Percentiles rank a stretch among this genome's conserved stretches.
Evolutionary conservation across 2,888 invertebrate genomes (phyloP).

Genomic region (Drosophila koepferae): DNA sequence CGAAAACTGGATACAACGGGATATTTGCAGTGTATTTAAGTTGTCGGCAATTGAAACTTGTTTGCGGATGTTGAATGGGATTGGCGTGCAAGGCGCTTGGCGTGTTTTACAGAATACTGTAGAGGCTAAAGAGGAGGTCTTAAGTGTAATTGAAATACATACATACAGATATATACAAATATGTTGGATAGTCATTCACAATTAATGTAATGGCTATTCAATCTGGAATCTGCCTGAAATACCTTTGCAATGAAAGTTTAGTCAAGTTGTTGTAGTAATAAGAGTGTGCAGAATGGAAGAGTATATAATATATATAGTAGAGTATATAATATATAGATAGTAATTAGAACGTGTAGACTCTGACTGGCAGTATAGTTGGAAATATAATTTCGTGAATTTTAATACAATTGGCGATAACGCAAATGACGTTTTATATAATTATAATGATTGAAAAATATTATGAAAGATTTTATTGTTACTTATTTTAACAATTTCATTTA

Average conservation of each 20-base stretch:
- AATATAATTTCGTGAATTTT: too few species aligned
- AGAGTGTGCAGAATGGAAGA: too few species aligned
- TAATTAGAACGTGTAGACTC: too few species aligned
- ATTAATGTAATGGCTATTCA: background rate
- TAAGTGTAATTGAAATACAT: conserved; percentile 1
- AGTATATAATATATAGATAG: too few species aligned
- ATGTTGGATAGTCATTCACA: background rate
- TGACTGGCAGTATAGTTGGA: too few species aligned
- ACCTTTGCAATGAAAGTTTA: background rate
- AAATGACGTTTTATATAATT: too few species aligned
- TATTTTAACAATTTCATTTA: background rate
- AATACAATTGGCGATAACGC: too few species aligned
- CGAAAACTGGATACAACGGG: conserved; percentile 51
- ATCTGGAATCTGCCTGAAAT: background rate
- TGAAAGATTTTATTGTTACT: too few species aligned
- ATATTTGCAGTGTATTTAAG: conserved; percentile 35
- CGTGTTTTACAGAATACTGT: background rate
- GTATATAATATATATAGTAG: too few species aligned
- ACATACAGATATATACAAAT: background rate
- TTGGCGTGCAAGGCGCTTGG: background rate
- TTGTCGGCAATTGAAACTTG: conserved; percentile 43
- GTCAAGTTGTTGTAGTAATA: too few species aligned
- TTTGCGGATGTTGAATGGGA: conserved; percentile 1
- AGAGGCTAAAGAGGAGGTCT: background rate
- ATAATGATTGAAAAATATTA: too few species aligned